Evolutionary conservation across 2,797 vertebrate species (phyloP), one percentile per base, ranked within the genome.

Genomic region (Cuculus canorus): DNA sequence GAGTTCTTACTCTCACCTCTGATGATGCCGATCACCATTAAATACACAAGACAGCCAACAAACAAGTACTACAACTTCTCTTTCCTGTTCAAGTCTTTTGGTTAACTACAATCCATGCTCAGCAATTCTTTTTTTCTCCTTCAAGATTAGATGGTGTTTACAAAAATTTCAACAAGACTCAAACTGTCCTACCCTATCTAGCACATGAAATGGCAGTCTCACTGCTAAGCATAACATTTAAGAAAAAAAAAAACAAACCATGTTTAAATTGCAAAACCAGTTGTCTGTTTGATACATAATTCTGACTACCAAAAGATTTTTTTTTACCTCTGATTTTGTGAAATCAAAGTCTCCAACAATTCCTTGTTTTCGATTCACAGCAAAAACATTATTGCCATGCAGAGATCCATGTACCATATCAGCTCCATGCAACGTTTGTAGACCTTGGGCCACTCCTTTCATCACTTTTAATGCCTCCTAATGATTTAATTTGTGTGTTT

Each of bases 311-410:
- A 10, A 22, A 32, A 13, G 10, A 27, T 16, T 41, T 45, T 25
- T 50, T 83, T 69, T 98, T 98, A 98, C 98, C 92, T 97, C 97
- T 71, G 98, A 97, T 96, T 98, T 98, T 5, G 98, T 98, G 95
- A 98, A 98, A 95, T 99, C 98, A 87, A 98, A 98, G 89, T 99
- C 98, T 95, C 98, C 98, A 92, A 99, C 95, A 11, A 99, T 93
- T 93, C 98, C 98, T 83, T 92, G 97, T 65, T 98, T 95, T 86
- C 98, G 97, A 70, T 98, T 97, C 80, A 98, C 88, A 92, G 97
- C 98, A 97, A 98, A 99, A 33, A 98, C 83, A 18, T 98, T 98
- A 91, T 97, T 98, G 78, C 97, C 97, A 94, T 98, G 98, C 63
- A 99, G 95, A 23, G 98, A 98, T 82, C 98, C 98, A 72, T 98